Evolutionary conservation across 1,140 invertebrate species (phyloP).

Genomic region (Planococcus citri): DNA sequence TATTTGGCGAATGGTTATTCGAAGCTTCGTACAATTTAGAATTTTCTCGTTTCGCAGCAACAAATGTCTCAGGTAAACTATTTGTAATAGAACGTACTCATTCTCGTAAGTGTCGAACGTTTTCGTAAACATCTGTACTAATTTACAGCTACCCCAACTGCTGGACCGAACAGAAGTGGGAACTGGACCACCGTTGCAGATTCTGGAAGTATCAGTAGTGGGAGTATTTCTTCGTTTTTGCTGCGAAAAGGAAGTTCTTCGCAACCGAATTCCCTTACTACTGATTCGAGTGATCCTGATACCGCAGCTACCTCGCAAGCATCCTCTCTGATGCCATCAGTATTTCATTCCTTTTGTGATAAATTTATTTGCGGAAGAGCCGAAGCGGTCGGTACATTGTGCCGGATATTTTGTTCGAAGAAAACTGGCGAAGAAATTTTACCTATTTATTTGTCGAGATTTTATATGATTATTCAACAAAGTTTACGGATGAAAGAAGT

Average conservation of each 20-base stretch:
- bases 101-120: not conserved
- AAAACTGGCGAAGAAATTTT: slow-evolving; percentile 91
- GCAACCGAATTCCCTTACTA: slow-evolving; percentile 29
- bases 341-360: slow-evolving; percentile 36
- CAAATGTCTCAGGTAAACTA: slow-evolving; percentile 24
- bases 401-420: slow-evolving; percentile 90
- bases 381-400: slow-evolving; percentile 87
- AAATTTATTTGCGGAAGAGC: slow-evolving; percentile 74
- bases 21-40: slow-evolving; percentile 83
- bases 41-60: slow-evolving; percentile 32
- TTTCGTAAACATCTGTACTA: not conserved
- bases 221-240: slow-evolving; percentile 24
- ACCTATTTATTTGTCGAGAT: slow-evolving; percentile 84
- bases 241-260: slow-evolving; percentile 22
- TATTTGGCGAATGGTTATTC: slow-evolving; percentile 94
- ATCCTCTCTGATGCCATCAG: slow-evolving; percentile 23
- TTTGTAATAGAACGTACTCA: slow-evolving; percentile 1
- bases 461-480: slow-evolving; percentile 82
- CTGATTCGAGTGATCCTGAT: slow-evolving; percentile 24
- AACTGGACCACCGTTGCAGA: slow-evolving; percentile 21
- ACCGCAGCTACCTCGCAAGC: slow-evolving; percentile 24
- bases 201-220: slow-evolving; percentile 23
- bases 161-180: not conserved
- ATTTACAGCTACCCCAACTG: not conserved
- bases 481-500: slow-evolving; percentile 59